These are phyloP conservation scores for Bombus affinis DNA, from an alignment of 1,140 invertebrate species.

Conservation along the genomic window DNA sequence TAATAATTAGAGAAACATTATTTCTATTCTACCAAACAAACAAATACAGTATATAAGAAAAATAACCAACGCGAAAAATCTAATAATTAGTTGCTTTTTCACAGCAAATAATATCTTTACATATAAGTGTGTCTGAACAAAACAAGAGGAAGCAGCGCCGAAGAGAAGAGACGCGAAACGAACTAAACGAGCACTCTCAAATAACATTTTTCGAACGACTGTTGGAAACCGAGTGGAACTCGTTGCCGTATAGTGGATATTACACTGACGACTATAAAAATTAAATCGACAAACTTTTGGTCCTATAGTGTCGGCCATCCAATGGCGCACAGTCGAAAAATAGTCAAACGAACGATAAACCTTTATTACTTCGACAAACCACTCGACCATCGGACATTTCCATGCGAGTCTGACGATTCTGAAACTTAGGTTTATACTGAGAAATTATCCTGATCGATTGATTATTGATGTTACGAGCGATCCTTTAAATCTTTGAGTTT, in stretches of 20 bases:
- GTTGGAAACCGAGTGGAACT: constrained; percentile 51
- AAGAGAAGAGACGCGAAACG: background rate
- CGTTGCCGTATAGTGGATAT: constrained; percentile 62
- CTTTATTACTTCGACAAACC: constrained; percentile 66
- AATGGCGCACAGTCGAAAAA: constrained; percentile 46
- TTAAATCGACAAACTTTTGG: constrained; percentile 68
- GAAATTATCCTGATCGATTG: constrained; percentile 35
- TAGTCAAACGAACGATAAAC: constrained; percentile 63
- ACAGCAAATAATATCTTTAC: too few species aligned
- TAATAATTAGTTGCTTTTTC: too few species aligned
- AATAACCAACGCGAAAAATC: background rate
- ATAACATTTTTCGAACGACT: constrained; percentile 63
- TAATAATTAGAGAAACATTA: too few species aligned
- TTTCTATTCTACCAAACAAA: too few species aligned
- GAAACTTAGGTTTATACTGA: constrained; percentile 30
- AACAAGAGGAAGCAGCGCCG: background rate
- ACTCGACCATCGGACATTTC: constrained; percentile 16
- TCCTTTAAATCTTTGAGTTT: background rate
- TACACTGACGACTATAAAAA: constrained; percentile 66
- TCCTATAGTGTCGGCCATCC: constrained; percentile 35
- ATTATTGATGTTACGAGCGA: constrained; percentile 8
- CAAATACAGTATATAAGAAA: background rate
- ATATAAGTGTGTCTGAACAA: too few species aligned
- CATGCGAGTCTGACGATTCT: constrained; percentile 5
- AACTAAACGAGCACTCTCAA: constrained; percentile 15